Evolutionary conservation across 2,888 invertebrate genomes (phyloP).

Genomic region (Trachelus tabidus): DNA sequence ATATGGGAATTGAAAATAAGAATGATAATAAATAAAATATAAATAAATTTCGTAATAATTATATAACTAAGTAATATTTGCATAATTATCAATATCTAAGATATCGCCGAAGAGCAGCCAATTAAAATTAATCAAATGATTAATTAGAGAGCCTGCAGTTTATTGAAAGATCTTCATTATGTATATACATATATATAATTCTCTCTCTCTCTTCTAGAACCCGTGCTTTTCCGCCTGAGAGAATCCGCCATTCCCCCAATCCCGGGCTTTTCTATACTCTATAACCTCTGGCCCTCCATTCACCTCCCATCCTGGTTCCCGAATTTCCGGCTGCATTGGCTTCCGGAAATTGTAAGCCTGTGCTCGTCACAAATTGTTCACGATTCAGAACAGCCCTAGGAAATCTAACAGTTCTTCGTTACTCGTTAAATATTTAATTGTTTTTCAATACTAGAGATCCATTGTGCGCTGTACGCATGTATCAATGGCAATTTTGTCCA

Average conservation of each 20-base stretch:
- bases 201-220: neutral
- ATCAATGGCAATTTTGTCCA: no score
- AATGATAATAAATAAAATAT: no score
- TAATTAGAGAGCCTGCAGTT: neutral
- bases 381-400: neutral
- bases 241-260: neutral
- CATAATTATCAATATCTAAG: neutral
- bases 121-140: neutral
- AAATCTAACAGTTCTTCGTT: neutral
- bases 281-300: neutral
- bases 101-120: neutral
- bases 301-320: neutral
- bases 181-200: neutral
- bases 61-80: neutral
- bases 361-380: neutral
- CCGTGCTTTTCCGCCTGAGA: neutral
- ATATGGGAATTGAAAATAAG: no score
- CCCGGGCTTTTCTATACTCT: neutral
- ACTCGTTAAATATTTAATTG: neutral
- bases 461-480: no score
- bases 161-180: neutral
- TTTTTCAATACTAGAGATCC: neutral
- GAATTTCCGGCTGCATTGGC: constrained; percentile 1
- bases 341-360: constrained; percentile 2
- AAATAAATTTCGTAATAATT: neutral